Base-by-base conservation (phyloP, 2,888 invertebrate species). In the Torymus auratus region DNA sequence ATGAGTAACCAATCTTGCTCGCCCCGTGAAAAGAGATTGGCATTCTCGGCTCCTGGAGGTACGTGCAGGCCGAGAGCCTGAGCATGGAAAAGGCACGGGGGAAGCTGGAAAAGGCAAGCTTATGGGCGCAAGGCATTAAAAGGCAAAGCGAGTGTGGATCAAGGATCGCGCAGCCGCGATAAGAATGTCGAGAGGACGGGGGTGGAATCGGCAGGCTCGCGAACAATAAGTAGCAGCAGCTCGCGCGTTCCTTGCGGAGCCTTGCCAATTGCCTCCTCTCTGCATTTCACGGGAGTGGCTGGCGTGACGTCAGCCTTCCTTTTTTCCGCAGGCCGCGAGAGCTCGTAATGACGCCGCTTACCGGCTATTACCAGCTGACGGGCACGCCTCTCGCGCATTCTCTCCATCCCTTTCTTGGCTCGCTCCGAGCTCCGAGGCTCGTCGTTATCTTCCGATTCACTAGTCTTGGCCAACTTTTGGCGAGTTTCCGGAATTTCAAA, bases 71-170 rank as follows among this genome's bases (percentile, higher is more conserved):
- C n/a, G n/a, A n/a, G n/a, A n/a, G n/a, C n/a, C n/a, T n/a, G n/a
- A n/a, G n/a, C n/a, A n/a, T n/a, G n/a, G n/a, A n/a, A n/a, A n/a
- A n/a, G n/a, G n/a, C n/a, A n/a, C n/a, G n/a, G n/a, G n/a, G n/a
- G n/a, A n/a, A n/a, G n/a, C n/a, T n/a, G n/a, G n/a, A n/a, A n/a
- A n/a, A n/a, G n/a, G n/a, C n/a, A n/a, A n/a, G n/a, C n/a, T n/a
- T n/a, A 84, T 81, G 82, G 81, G 80, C 67, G 62, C 79, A 70
- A 79, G 82, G 73, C 79, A 84, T 84, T 83, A 82, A 83, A 84
- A 83, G 83, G 74, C 81, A 82, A 83, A 82, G 77, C 78, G 76
- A 79, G 62, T 61, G 23, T 72, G 62, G 55, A 65, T 73, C 56
- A 65, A 65, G 64, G 64, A 65, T 56, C 73, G 56, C 28, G 41